A percentile compares a stretch with the other conserved stretches of the same genome.
These are phyloP conservation scores for Cariama cristata DNA, from an alignment of 2,113 vertebrate species.

Conservation along the genomic window DNA sequence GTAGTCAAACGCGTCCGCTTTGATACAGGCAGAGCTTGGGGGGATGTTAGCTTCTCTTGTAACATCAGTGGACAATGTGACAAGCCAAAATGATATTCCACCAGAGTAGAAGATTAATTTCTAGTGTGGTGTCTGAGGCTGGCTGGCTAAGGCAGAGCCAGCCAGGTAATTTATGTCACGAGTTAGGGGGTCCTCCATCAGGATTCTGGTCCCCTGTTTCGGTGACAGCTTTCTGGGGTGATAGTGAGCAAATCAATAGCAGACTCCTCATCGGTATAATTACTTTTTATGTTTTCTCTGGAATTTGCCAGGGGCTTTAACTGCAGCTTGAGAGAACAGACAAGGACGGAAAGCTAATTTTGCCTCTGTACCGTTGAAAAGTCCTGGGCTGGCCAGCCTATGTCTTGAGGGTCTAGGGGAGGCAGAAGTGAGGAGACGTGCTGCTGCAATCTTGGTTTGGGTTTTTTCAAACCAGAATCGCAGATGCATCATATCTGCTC, in stretches of 20 bases:
- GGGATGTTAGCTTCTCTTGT: not conserved
- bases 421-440: not conserved
- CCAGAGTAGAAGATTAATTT: slow-evolving; percentile 22
- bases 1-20: not conserved
- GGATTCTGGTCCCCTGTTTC: not conserved
- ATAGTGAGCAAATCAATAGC: slow-evolving; percentile 2
- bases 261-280: not conserved
- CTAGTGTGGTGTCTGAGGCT: not conserved
- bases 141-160: not conserved
- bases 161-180: not conserved
- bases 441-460: not conserved
- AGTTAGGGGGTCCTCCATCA: not conserved
- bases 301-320: slow-evolving; percentile 1
- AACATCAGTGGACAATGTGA: not conserved
- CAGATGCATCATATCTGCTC: not conserved
- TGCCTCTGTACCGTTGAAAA: not conserved
- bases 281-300: not conserved
- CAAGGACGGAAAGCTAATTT: slow-evolving; percentile 16
- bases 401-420: not conserved
- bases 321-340: not conserved
- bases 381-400: not conserved
- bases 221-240: not conserved
- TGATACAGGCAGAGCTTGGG: slow-evolving; percentile 9
- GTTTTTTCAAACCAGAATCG: not conserved
- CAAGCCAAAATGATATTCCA: not conserved